Evolutionary conservation across 92 coral and sea anemone genomes (phyloP).

Genomic region (Scolanthus callimorphus): DNA sequence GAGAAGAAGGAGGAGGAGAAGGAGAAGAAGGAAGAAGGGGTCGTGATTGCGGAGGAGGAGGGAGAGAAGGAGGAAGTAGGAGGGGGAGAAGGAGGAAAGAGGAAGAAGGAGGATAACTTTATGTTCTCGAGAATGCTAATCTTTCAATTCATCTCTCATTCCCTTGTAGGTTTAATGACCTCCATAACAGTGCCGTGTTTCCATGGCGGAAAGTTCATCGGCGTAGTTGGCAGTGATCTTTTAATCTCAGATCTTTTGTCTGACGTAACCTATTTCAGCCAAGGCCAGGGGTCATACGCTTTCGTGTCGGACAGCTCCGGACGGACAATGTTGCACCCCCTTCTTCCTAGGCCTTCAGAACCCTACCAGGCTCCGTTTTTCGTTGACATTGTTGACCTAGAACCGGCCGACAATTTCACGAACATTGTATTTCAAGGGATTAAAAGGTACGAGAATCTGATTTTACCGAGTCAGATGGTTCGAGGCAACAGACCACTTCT

Average conservation of each 20-base stretch:
- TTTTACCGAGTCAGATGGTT: too few relatives aligned
- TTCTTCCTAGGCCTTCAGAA: conserved; percentile 45
- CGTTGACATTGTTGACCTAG: conserved; percentile 39
- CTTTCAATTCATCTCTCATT: too few relatives aligned
- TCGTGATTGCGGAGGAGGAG: too few relatives aligned
- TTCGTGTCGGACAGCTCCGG: conserved; percentile 48
- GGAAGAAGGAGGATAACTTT: too few relatives aligned
- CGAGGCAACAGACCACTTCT: too few relatives aligned
- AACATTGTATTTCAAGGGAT: conserved; percentile 25
- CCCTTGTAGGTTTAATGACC: conserved; percentile 34
- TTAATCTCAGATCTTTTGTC: conserved; percentile 43
- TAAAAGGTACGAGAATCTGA: conserved; percentile 27
- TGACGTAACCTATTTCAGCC: conserved; percentile 41
- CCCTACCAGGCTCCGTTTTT: conserved; percentile 31
- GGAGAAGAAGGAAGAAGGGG: too few relatives aligned
- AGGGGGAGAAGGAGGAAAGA: too few relatives aligned
- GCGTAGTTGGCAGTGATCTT: conserved; percentile 53
- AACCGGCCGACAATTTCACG: conserved; percentile 26
- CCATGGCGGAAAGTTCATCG: conserved; percentile 36
- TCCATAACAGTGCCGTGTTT: conserved; percentile 53
- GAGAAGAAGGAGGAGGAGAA: too few relatives aligned
- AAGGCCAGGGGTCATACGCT: conserved; percentile 47
- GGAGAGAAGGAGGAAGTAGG: too few relatives aligned
- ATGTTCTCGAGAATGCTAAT: too few relatives aligned
- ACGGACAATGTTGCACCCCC: conserved; percentile 52